These are phyloP conservation scores for Scaeva pyrastri DNA, from an alignment of 2,888 invertebrate genomes.

Conservation along the genomic window DNA sequence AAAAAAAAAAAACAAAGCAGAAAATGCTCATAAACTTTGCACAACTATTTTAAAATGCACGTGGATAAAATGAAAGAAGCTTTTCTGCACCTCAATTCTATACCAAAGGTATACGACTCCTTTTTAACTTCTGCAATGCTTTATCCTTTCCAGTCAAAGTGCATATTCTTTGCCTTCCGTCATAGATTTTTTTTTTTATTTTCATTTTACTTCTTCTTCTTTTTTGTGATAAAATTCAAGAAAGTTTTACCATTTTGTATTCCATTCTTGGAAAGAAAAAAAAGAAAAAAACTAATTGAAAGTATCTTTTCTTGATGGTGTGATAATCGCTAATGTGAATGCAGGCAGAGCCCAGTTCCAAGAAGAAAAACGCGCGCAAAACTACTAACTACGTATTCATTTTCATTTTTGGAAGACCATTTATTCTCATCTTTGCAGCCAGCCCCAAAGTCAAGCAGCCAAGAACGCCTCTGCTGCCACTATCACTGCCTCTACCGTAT, in stretches of 20 bases:
- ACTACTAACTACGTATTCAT: constrained; percentile 51
- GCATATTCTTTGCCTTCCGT: constrained; percentile 8
- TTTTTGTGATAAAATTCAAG: background rate
- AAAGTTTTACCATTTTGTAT: constrained; percentile 48
- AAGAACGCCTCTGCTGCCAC: background rate
- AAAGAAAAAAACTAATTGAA: constrained; percentile 42
- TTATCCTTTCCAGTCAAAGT: constrained; percentile 28
- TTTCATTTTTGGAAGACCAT: constrained; percentile 64
- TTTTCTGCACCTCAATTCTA: constrained; percentile 47
- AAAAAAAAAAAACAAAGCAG: background rate
- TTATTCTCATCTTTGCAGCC: constrained; percentile 45
- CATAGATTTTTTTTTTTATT: constrained; percentile 20
- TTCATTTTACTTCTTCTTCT: no score
- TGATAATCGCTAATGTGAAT: constrained; percentile 71
- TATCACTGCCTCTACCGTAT: background rate
- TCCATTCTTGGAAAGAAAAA: background rate
- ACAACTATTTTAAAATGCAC: constrained; percentile 58
- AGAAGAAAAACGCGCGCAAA: background rate
- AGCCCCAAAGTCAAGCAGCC: background rate
- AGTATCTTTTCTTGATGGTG: constrained; percentile 58
- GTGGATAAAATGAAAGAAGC: constrained; percentile 43
- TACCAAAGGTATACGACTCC: background rate
- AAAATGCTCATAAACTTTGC: constrained; percentile 42
- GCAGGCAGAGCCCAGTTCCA: constrained; percentile 24
- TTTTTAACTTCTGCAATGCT: constrained; percentile 3